phyloP scores from a whole-genome alignment of 2,797 vertebrate species.

The Argyrosomus regius region DNA sequence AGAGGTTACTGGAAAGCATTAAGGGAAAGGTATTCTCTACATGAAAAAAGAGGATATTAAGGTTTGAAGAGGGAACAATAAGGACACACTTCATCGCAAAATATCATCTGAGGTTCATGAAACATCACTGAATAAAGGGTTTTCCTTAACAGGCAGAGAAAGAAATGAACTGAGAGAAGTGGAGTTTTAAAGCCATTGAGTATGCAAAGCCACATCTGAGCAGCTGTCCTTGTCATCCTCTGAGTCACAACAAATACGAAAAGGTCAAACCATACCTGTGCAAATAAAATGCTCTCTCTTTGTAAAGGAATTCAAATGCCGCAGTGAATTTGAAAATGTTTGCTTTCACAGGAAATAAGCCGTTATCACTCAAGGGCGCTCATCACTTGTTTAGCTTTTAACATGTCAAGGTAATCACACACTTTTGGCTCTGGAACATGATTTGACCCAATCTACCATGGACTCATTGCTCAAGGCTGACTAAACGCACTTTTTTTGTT shows the following conservation, averaged over 20 bases:
- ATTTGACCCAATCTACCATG: neutral
- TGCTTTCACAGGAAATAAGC: slow-evolving; percentile 27
- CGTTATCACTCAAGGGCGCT: slow-evolving; percentile 14
- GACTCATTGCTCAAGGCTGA: slow-evolving; percentile 50
- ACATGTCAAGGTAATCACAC: slow-evolving; percentile 18
- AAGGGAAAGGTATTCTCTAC: neutral
- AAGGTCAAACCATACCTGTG: slow-evolving; percentile 16
- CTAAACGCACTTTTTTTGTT: slow-evolving; percentile 45
- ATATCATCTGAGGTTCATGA: neutral
- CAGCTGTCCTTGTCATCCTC: neutral
- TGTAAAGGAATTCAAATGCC: neutral
- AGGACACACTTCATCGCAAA: slow-evolving; percentile 9
- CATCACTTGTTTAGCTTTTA: slow-evolving; percentile 25
- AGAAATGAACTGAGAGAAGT: neutral
- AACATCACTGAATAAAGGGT: neutral
- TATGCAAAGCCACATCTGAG: slow-evolving; percentile 5
- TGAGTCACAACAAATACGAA: neutral
- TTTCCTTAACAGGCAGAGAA: neutral
- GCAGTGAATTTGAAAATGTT: slow-evolving; percentile 17
- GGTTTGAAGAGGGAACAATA: neutral
- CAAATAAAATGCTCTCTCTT: slow-evolving; percentile 7
- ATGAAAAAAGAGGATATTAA: neutral
- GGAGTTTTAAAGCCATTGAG: neutral
- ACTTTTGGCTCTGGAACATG: slow-evolving; percentile 16
- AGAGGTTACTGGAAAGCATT: slow-evolving; percentile 9